Evolutionary conservation across 2,888 invertebrate genomes (phyloP), one percentile per base, ranked within the genome.

Genomic region (Leptinotarsa juncta): DNA sequence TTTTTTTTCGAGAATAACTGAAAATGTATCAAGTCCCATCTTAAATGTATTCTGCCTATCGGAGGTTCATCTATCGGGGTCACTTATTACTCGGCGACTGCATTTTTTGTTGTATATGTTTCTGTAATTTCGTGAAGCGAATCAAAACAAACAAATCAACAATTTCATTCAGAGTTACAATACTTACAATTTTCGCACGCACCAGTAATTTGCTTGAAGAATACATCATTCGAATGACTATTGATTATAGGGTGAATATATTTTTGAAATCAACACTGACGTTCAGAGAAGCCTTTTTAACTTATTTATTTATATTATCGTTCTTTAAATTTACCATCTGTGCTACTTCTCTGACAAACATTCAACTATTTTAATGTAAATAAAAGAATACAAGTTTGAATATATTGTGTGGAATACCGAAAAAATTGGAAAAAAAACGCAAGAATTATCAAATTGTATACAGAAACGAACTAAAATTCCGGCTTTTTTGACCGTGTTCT

Each of bases 131-230:
- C 15, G 12, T 57, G 15, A 57, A 15, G 57, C 57, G 16, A 57
- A 57, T 57, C 57, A 57, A 57, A 57, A 57, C 15, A 57, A 57
- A 57, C 57, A 57, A 57, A 23, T 42, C 42, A 42, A 42, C 42
- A 42, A 32, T 3, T 57, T 14, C 23, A 57, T 57, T 57, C 23
- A 57, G 1, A 20, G 42, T 42, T 42, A 10, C 42, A 10, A 57
- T 10, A 23, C 5, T 57, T 14, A 14, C 23, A 57, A 57, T 23
- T 23, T 20, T 5, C 57, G 57, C 26, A 57, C 57, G n/a, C 51
- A 51, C 51, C 16, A 51, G 42, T n/a, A 4, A 51, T 51, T 51
- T 51, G 4, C 2, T 2, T 4, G 51, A 51, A 4, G 3, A 51
- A 51, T 51, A 51, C 42, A 51, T 16, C 51, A 51, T n/a, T 51